Evolutionary conservation across 2,113 vertebrate genomes (phyloP).

Genomic region (Naja naja): DNA sequence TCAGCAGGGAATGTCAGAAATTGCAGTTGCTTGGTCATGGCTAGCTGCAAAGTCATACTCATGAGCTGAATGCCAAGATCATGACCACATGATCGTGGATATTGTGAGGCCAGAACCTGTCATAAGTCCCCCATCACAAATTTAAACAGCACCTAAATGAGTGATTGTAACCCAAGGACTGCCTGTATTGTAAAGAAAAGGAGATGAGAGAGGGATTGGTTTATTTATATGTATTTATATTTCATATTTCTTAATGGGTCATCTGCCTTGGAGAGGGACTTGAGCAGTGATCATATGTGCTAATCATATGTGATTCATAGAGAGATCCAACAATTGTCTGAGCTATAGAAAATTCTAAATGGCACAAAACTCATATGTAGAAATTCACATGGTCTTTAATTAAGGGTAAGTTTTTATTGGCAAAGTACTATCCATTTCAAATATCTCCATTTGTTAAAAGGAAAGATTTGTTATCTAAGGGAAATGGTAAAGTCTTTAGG

Average conservation of each 20-base stretch:
- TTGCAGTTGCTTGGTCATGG: not conserved
- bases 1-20: not conserved
- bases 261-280: not conserved
- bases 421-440: constrained; percentile 19
- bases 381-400: not conserved
- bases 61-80: not conserved
- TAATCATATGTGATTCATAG: not conserved
- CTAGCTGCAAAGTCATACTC: not conserved
- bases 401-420: not conserved
- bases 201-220: not conserved
- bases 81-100: not conserved
- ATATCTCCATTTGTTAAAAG: not conserved
- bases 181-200: not conserved
- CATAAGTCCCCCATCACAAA: not conserved
- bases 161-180: not conserved
- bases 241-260: not conserved
- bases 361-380: not conserved
- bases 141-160: not conserved
- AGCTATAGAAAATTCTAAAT: not conserved
- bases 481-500: not conserved
- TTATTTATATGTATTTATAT: not conserved
- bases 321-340: not conserved
- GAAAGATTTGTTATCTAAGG: constrained; percentile 15
- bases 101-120: not conserved
- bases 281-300: not conserved